These are phyloP conservation scores for Dicyrtoma fusca DNA, from an alignment of 2,888 invertebrate species.

Conservation along the genomic window DNA sequence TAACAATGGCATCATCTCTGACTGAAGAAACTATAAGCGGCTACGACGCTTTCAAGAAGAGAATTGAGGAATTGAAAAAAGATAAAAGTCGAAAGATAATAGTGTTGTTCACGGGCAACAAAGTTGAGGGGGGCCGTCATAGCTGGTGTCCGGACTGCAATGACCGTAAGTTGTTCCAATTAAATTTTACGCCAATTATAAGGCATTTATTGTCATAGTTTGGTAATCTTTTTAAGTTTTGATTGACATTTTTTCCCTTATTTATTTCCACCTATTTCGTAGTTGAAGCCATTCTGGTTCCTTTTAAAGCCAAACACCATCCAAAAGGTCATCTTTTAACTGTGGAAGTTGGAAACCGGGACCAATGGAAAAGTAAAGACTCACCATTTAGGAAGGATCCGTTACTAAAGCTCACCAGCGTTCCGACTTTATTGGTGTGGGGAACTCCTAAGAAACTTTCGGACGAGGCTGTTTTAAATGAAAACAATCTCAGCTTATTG, in stretches of 20 bases:
- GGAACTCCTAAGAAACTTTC: slow-evolving; percentile 76
- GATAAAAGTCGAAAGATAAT: slow-evolving; percentile 61
- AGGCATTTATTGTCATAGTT: no score
- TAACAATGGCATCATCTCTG: not conserved
- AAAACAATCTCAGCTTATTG: slow-evolving; percentile 76
- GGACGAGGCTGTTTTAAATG: slow-evolving; percentile 75
- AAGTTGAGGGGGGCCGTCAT: slow-evolving; percentile 62
- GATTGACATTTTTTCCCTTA: no score
- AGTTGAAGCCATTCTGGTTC: slow-evolving; percentile 49
- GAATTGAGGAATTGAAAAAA: slow-evolving; percentile 63
- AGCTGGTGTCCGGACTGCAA: slow-evolving; percentile 93
- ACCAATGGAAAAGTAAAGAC: slow-evolving; percentile 82
- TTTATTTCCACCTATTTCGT: no score
- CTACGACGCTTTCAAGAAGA: slow-evolving; percentile 68
- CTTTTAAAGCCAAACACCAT: slow-evolving; percentile 33
- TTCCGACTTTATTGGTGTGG: slow-evolving; percentile 82
- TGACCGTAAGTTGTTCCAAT: slow-evolving; percentile 65
- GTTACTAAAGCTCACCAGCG: slow-evolving; percentile 71
- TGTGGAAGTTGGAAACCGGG: slow-evolving; percentile 52
- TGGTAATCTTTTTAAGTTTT: not conserved
- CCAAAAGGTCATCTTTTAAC: slow-evolving; percentile 40
- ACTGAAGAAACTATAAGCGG: slow-evolving; percentile 62
- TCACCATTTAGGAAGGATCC: slow-evolving; percentile 80
- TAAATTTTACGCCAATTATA: no score
- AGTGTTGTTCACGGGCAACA: slow-evolving; percentile 71